A percentile compares a stretch with the other conserved stretches of the same genome.
Conservation (phyloP, 2,888 invertebrate genomes). For the Oscheius sp. region DNA sequence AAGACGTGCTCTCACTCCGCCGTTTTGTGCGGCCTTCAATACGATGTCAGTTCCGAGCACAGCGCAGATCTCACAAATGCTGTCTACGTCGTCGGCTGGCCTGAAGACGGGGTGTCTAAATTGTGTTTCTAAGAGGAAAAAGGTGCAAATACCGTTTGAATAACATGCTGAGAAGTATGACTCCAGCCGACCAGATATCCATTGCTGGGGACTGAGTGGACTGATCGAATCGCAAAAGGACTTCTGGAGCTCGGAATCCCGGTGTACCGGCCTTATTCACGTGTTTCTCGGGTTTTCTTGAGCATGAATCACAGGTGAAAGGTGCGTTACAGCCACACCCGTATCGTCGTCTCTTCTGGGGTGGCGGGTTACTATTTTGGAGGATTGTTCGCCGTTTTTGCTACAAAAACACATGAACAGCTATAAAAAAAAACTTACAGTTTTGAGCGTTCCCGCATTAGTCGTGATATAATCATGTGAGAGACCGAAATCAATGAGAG, state of each 20-base stretch:
- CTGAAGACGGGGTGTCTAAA: conserved; percentile 44
- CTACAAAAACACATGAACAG: neutral
- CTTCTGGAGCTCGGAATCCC: conserved; percentile 89
- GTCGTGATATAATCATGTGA: conserved; percentile 79
- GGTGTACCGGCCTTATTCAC: conserved; percentile 83
- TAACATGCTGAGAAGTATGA: conserved; percentile 84
- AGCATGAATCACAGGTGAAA: conserved; percentile 80
- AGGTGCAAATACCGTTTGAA: conserved; percentile 80
- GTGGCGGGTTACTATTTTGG: conserved; percentile 4
- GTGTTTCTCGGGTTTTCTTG: conserved; percentile 38
- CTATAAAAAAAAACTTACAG: neutral
- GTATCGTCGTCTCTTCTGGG: conserved; percentile 44
- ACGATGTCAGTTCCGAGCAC: conserved; percentile 13
- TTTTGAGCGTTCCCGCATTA: neutral
- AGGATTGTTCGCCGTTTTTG: conserved; percentile 16
- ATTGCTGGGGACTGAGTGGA: conserved; percentile 82
- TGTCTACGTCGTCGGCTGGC: conserved; percentile 44
- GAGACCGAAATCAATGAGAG: conserved; percentile 89
- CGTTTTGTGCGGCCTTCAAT: neutral
- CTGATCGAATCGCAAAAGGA: conserved; percentile 81
- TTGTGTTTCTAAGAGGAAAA: neutral
- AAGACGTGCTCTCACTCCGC: conserved; percentile 1
- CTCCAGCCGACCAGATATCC: conserved; percentile 89
- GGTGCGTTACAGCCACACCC: conserved; percentile 80
- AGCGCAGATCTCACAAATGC: conserved; percentile 39